Conservation (phyloP, 37 sponge, comb jelly and placozoan species). For the Eunapius fragilis region DNA sequence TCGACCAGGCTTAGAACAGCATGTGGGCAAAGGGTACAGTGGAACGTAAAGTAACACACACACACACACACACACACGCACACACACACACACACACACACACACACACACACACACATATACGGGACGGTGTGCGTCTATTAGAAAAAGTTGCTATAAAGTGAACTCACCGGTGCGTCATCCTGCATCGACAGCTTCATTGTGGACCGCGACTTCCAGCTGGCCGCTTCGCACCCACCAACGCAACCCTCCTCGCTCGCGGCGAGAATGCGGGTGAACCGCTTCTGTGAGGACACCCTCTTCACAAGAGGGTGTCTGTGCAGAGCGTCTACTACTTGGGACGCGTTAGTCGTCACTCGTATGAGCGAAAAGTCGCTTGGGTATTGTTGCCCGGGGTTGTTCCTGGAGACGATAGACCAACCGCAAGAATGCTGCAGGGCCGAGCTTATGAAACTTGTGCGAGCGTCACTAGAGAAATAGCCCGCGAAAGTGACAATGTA, state of each 20-base stretch:
- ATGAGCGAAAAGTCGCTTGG: constrained; percentile 90
- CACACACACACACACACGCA: too few relatives aligned
- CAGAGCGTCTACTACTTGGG: constrained; percentile 35
- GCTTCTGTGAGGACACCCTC: constrained; percentile 77
- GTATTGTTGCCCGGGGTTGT: constrained; percentile 64
- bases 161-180: not conserved
- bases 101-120: too few relatives aligned
- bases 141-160: not conserved
- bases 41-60: too few relatives aligned
- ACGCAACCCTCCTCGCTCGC: constrained; percentile 13
- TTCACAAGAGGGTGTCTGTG: constrained; percentile 57
- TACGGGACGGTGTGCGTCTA: not conserved
- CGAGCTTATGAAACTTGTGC: constrained; percentile 67
- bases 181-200: not conserved
- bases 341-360: constrained; percentile 23
- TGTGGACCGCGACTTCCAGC: not conserved
- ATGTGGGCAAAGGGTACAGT: not conserved
- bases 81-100: too few relatives aligned
- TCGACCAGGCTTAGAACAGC: constrained; percentile 52
- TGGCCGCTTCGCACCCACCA: constrained; percentile 1
- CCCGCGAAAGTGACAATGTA: constrained; percentile 86
- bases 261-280: constrained; percentile 47
- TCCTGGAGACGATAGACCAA: constrained; percentile 69
- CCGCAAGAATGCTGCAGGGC: constrained; percentile 35
- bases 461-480: constrained; percentile 70